Percentiles rank a stretch among this genome's conserved stretches.
Conservation (phyloP, 92 coral and sea anemone species). For the Bergia puertoricense region DNA sequence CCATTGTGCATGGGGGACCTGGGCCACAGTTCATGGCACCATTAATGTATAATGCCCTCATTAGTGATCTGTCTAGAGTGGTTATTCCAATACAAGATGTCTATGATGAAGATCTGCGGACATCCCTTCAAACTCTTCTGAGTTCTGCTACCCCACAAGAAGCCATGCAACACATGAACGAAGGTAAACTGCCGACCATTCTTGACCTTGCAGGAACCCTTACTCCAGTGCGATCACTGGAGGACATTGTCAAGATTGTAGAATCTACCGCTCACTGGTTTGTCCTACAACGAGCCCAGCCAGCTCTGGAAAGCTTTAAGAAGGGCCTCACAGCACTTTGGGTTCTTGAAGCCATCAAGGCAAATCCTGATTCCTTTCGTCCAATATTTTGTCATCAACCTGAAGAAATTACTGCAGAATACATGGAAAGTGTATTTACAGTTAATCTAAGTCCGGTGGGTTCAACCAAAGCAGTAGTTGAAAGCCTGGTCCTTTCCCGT, state of each 20-base stretch:
- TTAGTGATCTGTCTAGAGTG: not conserved
- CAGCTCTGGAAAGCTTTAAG: slow-evolving; percentile 34
- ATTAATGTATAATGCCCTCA: slow-evolving; percentile 9
- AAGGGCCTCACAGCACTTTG: slow-evolving; percentile 41
- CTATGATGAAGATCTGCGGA: slow-evolving; percentile 5
- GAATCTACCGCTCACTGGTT: slow-evolving; percentile 29
- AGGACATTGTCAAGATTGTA: not conserved
- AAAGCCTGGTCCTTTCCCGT: slow-evolving; percentile 71
- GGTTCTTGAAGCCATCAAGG: slow-evolving; percentile 30
- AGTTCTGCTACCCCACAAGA: slow-evolving; percentile 11
- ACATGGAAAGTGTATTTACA: slow-evolving; percentile 52
- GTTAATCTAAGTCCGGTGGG: slow-evolving; percentile 58
- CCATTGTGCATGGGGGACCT: slow-evolving; percentile 31
- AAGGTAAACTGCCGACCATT: slow-evolving; percentile 12
- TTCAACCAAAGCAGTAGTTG: slow-evolving; percentile 58
- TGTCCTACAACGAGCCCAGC: slow-evolving; percentile 27
- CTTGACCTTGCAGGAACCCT: slow-evolving; percentile 53
- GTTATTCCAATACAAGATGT: slow-evolving; percentile 9
- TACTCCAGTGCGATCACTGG: not conserved
- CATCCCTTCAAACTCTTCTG: slow-evolving; percentile 12
- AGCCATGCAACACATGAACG: slow-evolving; percentile 33
- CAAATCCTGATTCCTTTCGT: slow-evolving; percentile 11
- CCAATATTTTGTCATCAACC: slow-evolving; percentile 23
- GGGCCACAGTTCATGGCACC: slow-evolving; percentile 18
- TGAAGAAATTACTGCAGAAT: slow-evolving; percentile 54